Evolutionary conservation across 2,113 vertebrate genomes (phyloP), one percentile per base, ranked within the genome.

Genomic region (Aplodontia rufa): DNA sequence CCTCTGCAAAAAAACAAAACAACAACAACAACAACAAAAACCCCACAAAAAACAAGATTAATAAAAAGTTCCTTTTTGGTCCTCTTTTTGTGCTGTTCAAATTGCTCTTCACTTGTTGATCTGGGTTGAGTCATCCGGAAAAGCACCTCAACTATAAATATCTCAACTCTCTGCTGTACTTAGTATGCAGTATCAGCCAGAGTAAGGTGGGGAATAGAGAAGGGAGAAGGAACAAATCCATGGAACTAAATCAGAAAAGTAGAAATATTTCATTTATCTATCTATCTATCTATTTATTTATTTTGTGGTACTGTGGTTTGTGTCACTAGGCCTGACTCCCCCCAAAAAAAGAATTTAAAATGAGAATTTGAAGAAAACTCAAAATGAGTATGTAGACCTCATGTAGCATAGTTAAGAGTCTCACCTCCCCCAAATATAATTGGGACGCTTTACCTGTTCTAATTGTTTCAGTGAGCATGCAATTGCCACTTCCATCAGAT

Each of bases 391-490:
- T 75, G 47, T 90, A 68, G 45, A 71, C 19, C 3, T 86, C 22
- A 51, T 6, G 5, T 82, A n/a, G 22, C 83, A 42, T 85, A 68
- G 45, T 55, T 74, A 86, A 96, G 42, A 58, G 37, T 93, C n/a
- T 92, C 40, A 82, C 30, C 12, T 76, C 16, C 16, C 16, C 26
- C 62, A 24, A 85, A 11, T 66, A 86, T 22, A 85, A 71, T 20
- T 91, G 42, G 75, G 10, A 24, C 11, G 11, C 35, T 53, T 79
- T 82, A 88, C 45, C 72, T 89, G 8, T 75, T 58, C 35, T 88
- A 28, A 91, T 89, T 47, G 92, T 90, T 90, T 92, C n/a, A 72
- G 11, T 82, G 89, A 83, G 32, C 30, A 68, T 90, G 79, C 75
- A 64, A 45, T 94, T 92, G 55, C 51, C 49, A 26, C 20, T 78